A percentile compares a stretch with the other conserved stretches of the same genome.
Conservation (phyloP, 2,888 invertebrate genomes). For the Lottia scabra region DNA sequence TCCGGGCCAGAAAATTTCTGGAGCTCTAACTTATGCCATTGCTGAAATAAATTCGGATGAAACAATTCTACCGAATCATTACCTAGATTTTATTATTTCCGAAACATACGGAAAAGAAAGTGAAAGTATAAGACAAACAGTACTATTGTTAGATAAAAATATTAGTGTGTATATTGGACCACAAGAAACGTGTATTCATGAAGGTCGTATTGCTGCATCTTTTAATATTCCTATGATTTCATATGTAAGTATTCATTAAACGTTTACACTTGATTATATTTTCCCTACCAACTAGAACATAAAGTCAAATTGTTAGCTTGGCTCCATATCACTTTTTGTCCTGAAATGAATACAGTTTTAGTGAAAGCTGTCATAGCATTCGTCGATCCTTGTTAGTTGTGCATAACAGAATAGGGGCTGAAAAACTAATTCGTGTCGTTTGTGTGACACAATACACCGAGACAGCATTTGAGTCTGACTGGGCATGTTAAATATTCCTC, state of each 20-base stretch:
- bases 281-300: no score
- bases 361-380: no score
- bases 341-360: no score
- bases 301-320: no score
- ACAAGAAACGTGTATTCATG: conserved; percentile 89
- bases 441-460: no score
- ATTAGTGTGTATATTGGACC: conserved; percentile 91
- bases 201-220: conserved; percentile 92
- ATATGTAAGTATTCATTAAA: conserved; percentile 79
- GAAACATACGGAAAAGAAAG: conserved; percentile 93
- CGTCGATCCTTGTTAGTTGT: no score
- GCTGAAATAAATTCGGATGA: conserved; percentile 77
- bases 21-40: conserved; percentile 88
- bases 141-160: conserved; percentile 82
- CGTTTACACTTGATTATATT: no score
- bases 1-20: conserved; percentile 81
- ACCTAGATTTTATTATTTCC: conserved; percentile 83
- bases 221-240: conserved; percentile 97
- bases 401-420: no score
- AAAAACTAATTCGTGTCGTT: no score
- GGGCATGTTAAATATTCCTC: no score
- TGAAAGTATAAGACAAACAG: conserved; percentile 86
- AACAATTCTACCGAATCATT: conserved; percentile 75
- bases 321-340: no score
- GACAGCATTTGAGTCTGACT: no score